phyloP scores from a whole-genome alignment of 2,113 vertebrate genomes.

The Leptocoma aspasia region DNA sequence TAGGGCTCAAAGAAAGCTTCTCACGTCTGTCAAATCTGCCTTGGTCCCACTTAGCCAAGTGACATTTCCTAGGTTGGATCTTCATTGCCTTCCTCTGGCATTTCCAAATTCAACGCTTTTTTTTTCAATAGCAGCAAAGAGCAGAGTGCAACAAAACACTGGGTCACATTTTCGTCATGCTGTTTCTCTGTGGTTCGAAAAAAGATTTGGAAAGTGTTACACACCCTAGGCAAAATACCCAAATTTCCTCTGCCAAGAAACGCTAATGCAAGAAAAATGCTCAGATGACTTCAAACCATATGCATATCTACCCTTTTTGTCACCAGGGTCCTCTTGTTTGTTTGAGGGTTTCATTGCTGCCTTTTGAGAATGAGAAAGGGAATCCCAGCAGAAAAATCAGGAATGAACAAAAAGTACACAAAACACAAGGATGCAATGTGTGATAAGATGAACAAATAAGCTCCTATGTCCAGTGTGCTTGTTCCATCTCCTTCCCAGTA shows the following conservation, averaged over 20 bases:
- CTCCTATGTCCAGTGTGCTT: background rate
- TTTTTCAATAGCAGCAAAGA: background rate
- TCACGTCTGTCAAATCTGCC: background rate
- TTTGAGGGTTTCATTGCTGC: background rate
- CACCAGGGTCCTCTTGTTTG: background rate
- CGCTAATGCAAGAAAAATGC: slow-evolving; percentile 52
- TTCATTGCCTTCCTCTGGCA: background rate
- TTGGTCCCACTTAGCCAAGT: background rate
- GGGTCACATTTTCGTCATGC: background rate
- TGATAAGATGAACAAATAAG: background rate
- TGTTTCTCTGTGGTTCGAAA: background rate
- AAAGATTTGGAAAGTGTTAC: slow-evolving; percentile 48
- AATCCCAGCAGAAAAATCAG: background rate
- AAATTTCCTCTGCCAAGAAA: slow-evolving; percentile 43
- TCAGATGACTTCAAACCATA: slow-evolving; percentile 40
- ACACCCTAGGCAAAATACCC: slow-evolving; percentile 42
- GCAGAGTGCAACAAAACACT: background rate
- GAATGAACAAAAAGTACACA: background rate
- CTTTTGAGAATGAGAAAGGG: background rate
- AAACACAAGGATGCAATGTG: background rate
- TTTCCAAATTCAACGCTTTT: background rate
- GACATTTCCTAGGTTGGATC: background rate
- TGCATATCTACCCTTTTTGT: background rate
- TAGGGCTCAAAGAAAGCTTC: background rate
- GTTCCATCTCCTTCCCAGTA: background rate